Evolutionary conservation across 1,140 invertebrate genomes (phyloP), one percentile per base, ranked within the genome.

Genomic region (Zaprionus davidi): DNA sequence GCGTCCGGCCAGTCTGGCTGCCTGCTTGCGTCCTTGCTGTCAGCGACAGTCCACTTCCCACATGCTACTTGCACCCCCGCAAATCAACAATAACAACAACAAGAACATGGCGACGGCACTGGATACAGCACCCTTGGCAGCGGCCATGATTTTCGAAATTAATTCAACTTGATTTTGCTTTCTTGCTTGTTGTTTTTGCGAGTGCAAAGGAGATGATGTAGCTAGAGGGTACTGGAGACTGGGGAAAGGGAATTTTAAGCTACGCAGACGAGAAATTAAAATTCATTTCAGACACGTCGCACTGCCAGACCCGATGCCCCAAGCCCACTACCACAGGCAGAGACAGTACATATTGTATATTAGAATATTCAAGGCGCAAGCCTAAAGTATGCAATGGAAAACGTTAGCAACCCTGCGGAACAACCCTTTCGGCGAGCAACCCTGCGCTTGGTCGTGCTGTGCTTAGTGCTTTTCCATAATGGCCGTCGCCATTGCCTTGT

Each of bases 131-230:
- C 78, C 81, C 82, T 74, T 71, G 73, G 68, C 67, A 79, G 74
- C 84, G 71, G 85, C 88, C 88, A 91, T 91, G 88, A 91, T 91
- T 91, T 91, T 85, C 81, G 78, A 90, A 91, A 91, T 91, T 91
- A 91, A 91, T 91, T 88, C 88, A 88, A 90, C 85, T 90, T 90
- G 85, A 90, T 90, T 90, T 90, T 90, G 85, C 85, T 90, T 88
- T 88, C 84, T 88, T 88, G 74, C 78, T 90, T 68, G 79, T 88
- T 84, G 85, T 90, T 88, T 77, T 87, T 75, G 73, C 46, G 1
- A 69, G 73, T 63, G 55, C 70, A 12, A 26, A 36, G 13, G 11
- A 17, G 64, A 24, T 68, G 59, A 58, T 28, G 49, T 41, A 53
- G 22, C 36, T 24, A n/a, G 53, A 60, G 60, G 53, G 31, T 11